Percentiles rank a stretch among this genome's conserved stretches.
These are phyloP conservation scores for Clamator glandarius DNA, from an alignment of 2,797 vertebrate species.

Conservation along the genomic window DNA sequence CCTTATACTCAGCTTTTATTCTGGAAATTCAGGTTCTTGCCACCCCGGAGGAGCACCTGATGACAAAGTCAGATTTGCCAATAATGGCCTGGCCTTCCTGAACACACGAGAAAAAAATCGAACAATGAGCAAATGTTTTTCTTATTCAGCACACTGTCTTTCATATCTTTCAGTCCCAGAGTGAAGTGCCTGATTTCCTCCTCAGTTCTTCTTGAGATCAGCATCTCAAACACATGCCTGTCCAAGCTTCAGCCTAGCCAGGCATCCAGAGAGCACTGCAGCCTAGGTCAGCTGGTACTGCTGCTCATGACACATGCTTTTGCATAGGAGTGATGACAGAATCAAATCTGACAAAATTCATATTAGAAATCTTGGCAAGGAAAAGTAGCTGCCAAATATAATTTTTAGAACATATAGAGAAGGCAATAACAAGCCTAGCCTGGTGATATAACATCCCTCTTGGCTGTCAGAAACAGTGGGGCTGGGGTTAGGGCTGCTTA, in stretches of 20 bases:
- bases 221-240: fast-evolving
- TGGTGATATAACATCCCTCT: background rate
- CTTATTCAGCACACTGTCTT: background rate
- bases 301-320: background rate
- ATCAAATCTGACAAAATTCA: background rate
- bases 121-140: background rate
- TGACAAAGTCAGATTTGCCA: background rate
- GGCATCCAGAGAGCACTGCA: background rate
- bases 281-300: background rate
- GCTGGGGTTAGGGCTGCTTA: too few species aligned
- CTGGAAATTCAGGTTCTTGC: slow-evolving; percentile 19
- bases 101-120: background rate
- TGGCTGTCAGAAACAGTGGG: background rate
- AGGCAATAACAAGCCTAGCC: background rate
- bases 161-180: background rate
- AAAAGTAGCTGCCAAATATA: background rate
- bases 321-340: background rate
- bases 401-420: background rate
- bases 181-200: background rate
- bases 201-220: background rate
- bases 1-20: background rate
- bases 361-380: background rate
- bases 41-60: background rate
- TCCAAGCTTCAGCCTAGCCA: background rate
- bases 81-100: background rate